phyloP scores from a whole-genome alignment of 92 coral and sea anemone species.

The Scolanthus callimorphus region DNA sequence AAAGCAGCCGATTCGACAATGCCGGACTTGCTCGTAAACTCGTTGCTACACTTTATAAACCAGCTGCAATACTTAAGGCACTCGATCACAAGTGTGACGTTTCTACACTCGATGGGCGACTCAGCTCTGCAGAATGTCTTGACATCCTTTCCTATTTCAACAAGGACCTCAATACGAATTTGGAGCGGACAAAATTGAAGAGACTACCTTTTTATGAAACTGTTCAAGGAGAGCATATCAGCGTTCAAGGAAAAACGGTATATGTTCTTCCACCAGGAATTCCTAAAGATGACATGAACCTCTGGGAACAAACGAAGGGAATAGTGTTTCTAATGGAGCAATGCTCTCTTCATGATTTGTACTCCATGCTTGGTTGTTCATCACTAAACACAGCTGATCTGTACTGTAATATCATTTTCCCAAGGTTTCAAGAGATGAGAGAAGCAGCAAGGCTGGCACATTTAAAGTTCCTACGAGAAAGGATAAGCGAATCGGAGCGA shows the following conservation, averaged over 20 bases:
- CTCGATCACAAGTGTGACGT: constrained; percentile 12
- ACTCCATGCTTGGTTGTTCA: constrained; percentile 20
- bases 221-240: constrained; percentile 13
- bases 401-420: constrained; percentile 42
- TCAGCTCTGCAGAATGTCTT: neutral
- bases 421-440: neutral
- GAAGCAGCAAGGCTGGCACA: constrained; percentile 12
- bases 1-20: neutral
- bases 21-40: constrained; percentile 4
- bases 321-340: constrained; percentile 19
- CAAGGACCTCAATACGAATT: neutral
- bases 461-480: constrained; percentile 1
- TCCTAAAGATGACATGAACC: too few relatives aligned
- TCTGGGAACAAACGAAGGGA: constrained; percentile 5
- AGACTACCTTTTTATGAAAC: constrained; percentile 33
- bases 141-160: constrained; percentile 29
- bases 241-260: neutral
- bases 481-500: neutral
- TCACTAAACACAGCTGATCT: constrained; percentile 15
- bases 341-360: neutral
- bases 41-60: constrained; percentile 29
- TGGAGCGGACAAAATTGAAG: neutral
- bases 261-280: constrained; percentile 5
- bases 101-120: neutral
- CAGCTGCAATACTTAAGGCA: constrained; percentile 11